A percentile compares a stretch with the other conserved stretches of the same genome.
Conservation (phyloP, 2,888 invertebrate genomes). For the Aleiodes testaceus region DNA sequence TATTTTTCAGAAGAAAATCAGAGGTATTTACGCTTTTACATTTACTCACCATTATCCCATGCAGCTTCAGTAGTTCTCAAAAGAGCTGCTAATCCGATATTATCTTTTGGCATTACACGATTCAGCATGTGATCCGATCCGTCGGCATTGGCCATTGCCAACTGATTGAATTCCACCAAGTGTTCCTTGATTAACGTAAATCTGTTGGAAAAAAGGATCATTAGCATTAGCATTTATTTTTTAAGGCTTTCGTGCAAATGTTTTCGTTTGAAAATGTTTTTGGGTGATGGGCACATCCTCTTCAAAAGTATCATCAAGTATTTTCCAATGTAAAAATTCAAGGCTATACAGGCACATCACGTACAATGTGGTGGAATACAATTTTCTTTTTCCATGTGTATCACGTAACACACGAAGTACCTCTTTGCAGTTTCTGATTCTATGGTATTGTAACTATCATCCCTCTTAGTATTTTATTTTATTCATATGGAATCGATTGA, state of each 20-base stretch:
- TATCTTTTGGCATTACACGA: slow-evolving; percentile 99
- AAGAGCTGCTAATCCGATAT: slow-evolving; percentile 96
- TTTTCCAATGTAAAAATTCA: slow-evolving; percentile 39
- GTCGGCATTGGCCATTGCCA: slow-evolving; percentile 98
- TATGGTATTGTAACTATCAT: slow-evolving; percentile 53
- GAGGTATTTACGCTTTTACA: slow-evolving; percentile 10
- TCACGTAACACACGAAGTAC: slow-evolving; percentile 62
- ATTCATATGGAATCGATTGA: background rate
- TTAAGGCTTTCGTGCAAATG: background rate
- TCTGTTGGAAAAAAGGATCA: slow-evolving; percentile 74
- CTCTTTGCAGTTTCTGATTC: slow-evolving; percentile 52
- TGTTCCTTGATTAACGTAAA: slow-evolving; percentile 96
- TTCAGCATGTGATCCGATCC: slow-evolving; percentile 99
- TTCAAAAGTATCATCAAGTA: slow-evolving; percentile 27
- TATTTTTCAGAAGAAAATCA: slow-evolving; percentile 11
- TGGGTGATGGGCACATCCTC: slow-evolving; percentile 19
- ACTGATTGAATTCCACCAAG: slow-evolving; percentile 97
- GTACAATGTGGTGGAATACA: slow-evolving; percentile 58
- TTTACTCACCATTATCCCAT: slow-evolving; percentile 86
- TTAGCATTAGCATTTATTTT: background rate
- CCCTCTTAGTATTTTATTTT: slow-evolving; percentile 39
- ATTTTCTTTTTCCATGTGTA: slow-evolving; percentile 56
- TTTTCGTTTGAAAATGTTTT: too few relatives aligned
- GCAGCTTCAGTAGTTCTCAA: slow-evolving; percentile 95
- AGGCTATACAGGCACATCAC: slow-evolving; percentile 57